Base-by-base conservation (phyloP, 2,888 invertebrate species). In the Ceraclea dissimilis region DNA sequence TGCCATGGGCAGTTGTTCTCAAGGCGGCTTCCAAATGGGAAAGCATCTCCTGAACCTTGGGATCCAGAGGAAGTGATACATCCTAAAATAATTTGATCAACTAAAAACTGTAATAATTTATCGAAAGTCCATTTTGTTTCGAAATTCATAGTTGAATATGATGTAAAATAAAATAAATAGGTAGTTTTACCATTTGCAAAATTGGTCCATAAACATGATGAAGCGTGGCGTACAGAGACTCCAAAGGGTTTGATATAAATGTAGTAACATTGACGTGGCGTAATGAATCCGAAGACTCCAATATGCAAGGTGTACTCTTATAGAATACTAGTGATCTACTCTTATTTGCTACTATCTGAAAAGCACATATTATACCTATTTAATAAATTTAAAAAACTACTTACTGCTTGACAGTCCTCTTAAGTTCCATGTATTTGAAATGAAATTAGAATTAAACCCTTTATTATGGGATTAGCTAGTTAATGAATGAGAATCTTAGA, bases 181-280 rank as follows among this genome's bases (percentile, higher is more conserved):
- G n/a, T n/a, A n/a, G n/a, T n/a, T n/a, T n/a, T n/a, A 77, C 77
- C 62, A 66, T 63, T 51, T 69, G 67, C 56, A 78, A 64, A 19
- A 78, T 63, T 16, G 78, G 78, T 31, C 70, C 70, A 61, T 74
- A 78, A 11, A 78, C 69, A 66, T 76, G 75, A 63, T 69, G 71
- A 61, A 76, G 63, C 60, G 72, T 68, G 59, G 74, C 71, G 64
- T 77, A 78, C 60, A 78, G 66, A 2, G 76, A 75, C 61, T 74
- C 74, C 13, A 70, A 71, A 21, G 72, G 70, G 64, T 69, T 71
- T 51, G 66, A 66, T n/a, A 70, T 69, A 31, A 63, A 56, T 22
- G 75, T 74, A 17, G 75, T 64, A 44, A 77, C 69, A 60, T 75
- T 74, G 13, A 78, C 65, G 63, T 69, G 65, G 21, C 69, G 68